Conservation (phyloP, 2,797 vertebrate genomes). For the Paratrypauchen microcephalus region DNA sequence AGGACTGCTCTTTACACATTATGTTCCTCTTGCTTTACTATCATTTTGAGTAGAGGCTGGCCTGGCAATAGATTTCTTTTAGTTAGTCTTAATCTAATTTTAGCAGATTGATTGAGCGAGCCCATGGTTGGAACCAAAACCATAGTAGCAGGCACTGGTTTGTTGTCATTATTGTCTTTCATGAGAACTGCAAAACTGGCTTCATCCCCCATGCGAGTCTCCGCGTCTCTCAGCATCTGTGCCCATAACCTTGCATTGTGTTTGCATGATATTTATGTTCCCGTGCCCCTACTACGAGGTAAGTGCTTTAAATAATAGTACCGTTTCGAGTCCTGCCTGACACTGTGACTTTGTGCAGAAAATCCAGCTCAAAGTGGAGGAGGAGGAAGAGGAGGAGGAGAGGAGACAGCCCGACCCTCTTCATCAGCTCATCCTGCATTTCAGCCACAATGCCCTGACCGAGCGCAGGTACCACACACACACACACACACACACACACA, state of each 20-base stretch:
- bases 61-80: background rate
- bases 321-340: constrained; percentile 22
- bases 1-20: background rate
- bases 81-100: background rate
- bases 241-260: constrained; percentile 31
- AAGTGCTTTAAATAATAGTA: constrained; percentile 21
- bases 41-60: background rate
- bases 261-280: constrained; percentile 46
- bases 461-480: constrained; percentile 83
- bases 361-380: constrained; percentile 86
- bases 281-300: constrained; percentile 17
- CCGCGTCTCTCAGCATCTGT: constrained; percentile 45
- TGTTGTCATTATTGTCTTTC: constrained; percentile 42
- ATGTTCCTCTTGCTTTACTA: background rate
- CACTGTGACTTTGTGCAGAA: constrained; percentile 79
- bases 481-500: constrained; percentile 13
- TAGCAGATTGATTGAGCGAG: background rate
- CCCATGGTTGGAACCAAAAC: background rate
- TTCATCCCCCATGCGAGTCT: constrained; percentile 16
- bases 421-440: constrained; percentile 97
- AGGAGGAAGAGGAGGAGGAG: constrained; percentile 89
- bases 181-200: constrained; percentile 31
- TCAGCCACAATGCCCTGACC: constrained; percentile 94
- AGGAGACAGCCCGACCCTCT: constrained; percentile 92
- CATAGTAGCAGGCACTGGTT: constrained; percentile 23